Evolutionary conservation across 2,888 invertebrate species (phyloP).

Genomic region (Morpho achilles): DNA sequence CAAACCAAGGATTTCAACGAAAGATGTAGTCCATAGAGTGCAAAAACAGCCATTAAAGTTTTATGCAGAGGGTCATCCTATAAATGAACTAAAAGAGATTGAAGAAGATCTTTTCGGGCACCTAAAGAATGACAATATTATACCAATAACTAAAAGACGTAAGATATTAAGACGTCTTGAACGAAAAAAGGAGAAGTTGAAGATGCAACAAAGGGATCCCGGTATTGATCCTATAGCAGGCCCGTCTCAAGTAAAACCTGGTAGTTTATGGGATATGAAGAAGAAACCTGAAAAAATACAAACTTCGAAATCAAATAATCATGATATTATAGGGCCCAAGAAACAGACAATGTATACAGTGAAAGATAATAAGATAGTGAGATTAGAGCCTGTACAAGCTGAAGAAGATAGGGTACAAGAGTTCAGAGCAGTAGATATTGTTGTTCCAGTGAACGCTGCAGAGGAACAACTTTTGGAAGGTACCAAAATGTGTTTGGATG

Average conservation of each 20-base stretch:
- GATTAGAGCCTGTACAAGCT: slow-evolving; percentile 48
- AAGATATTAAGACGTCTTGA: slow-evolving; percentile 69
- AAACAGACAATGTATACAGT: slow-evolving; percentile 70
- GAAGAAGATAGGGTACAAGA: slow-evolving; percentile 34
- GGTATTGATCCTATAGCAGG: slow-evolving; percentile 30
- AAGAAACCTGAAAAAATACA: slow-evolving; percentile 34
- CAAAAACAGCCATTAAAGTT: slow-evolving; percentile 40
- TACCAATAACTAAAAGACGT: slow-evolving; percentile 62
- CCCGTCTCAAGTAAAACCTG: slow-evolving; percentile 35
- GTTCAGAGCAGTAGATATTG: slow-evolving; percentile 55
- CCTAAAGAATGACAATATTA: slow-evolving; percentile 51
- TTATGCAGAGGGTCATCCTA: slow-evolving; percentile 71
- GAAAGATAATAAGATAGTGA: slow-evolving; percentile 69
- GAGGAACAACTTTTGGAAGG: slow-evolving; percentile 62
- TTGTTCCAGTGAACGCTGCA: slow-evolving; percentile 53
- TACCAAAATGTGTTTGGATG: slow-evolving; percentile 70
- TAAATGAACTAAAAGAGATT: slow-evolving; percentile 71
- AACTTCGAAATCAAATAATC: slow-evolving; percentile 27
- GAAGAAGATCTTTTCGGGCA: slow-evolving; percentile 71
- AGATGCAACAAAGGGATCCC: slow-evolving; percentile 41
- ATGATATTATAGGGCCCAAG: slow-evolving; percentile 47
- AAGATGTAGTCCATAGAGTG: slow-evolving; percentile 36
- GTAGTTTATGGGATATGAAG: slow-evolving; percentile 69
- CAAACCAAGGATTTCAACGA: slow-evolving; percentile 35
- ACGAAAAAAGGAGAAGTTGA: slow-evolving; percentile 54